Conservation (phyloP, 2,888 invertebrate species). For the Sphaerophoria taeniata region DNA sequence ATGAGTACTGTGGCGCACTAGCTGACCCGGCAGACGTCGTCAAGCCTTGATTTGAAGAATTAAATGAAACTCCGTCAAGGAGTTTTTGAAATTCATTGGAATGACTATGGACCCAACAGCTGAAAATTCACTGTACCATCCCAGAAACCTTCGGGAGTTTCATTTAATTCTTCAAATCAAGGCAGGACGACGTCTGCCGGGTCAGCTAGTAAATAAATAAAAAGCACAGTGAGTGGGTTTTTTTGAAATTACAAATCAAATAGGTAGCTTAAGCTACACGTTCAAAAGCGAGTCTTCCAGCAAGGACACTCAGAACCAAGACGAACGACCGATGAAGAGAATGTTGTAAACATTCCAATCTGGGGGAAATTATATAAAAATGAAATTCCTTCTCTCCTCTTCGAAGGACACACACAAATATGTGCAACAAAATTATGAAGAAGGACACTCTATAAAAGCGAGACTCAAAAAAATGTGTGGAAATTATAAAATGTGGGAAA, state of each 20-base stretch:
- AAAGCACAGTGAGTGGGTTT: background rate
- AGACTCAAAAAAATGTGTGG: conserved; percentile 4
- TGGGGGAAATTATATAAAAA: conserved; percentile 14
- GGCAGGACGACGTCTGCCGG: no score
- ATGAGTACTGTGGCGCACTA: no score
- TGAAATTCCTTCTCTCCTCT: conserved; percentile 31
- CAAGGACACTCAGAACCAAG: background rate
- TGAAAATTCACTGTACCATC: no score
- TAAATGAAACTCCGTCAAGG: no score
- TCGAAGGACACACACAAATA: conserved; percentile 31
- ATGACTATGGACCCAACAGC: no score
- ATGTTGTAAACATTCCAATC: conserved; percentile 22
- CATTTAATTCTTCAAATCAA: no score
- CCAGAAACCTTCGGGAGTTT: no score
- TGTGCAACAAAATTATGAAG: background rate
- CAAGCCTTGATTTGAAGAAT: no score
- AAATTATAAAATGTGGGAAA: conserved; percentile 35
- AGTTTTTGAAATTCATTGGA: no score
- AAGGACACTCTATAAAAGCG: background rate
- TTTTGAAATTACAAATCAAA: background rate
- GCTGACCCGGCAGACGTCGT: no score
- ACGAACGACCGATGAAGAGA: background rate
- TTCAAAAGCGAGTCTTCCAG: background rate
- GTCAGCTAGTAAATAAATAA: no score
- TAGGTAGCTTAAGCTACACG: background rate